phyloP scores from a whole-genome alignment of 2,888 invertebrate genomes.

The Tuberolachnus salignus region DNA sequence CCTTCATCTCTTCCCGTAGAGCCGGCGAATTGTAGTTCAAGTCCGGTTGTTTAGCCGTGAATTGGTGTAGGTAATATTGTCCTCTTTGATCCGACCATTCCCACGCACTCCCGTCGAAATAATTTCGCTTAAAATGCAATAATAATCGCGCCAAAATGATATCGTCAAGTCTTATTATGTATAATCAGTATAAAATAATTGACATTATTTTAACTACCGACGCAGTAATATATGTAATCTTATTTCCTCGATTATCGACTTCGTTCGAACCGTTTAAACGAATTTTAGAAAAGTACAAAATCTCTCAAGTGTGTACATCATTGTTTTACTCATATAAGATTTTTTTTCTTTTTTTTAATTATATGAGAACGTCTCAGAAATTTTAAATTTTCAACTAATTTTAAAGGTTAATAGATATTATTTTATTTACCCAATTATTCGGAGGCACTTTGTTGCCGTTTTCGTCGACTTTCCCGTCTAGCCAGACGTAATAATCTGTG shows the following conservation, averaged over 20 bases:
- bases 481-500: conserved; percentile 81
- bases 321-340: no score
- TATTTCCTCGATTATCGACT: no score
- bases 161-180: no score
- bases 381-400: no score
- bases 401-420: not conserved
- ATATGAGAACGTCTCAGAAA: no score
- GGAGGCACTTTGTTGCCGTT: conserved; percentile 68
- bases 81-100: conserved; percentile 69
- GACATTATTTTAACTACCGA: no score
- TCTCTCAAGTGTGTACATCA: no score
- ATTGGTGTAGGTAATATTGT: conserved; percentile 76
- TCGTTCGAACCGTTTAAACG: no score
- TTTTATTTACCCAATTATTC: conserved; percentile 74
- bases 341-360: no score
- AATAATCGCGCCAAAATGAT: not conserved
- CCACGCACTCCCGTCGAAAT: conserved; percentile 73
- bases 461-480: conserved; percentile 65
- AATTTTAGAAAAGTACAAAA: no score
- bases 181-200: no score
- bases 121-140: conserved; percentile 35
- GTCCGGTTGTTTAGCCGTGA: conserved; percentile 70
- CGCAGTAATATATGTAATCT: no score
- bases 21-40: conserved; percentile 71
- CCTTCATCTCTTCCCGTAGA: conserved; percentile 66